Evolutionary conservation across 2,888 invertebrate species (phyloP).

Genomic region (Sacculina carcini): DNA sequence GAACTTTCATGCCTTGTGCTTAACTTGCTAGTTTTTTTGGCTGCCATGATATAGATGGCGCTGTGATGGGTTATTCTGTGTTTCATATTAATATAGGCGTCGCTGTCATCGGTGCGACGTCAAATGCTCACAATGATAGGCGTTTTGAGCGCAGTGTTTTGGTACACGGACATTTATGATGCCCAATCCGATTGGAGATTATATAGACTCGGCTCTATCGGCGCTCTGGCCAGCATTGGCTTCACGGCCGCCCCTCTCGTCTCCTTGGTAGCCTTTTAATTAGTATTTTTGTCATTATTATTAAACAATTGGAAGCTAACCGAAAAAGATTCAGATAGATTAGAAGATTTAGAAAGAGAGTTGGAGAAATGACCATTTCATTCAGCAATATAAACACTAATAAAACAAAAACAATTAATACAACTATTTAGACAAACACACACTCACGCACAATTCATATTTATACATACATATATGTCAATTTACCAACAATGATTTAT

Average conservation of each 20-base stretch:
- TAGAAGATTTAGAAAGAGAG: too few species aligned
- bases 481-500: too few species aligned
- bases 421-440: too few species aligned
- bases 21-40: background rate
- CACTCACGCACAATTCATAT: too few species aligned
- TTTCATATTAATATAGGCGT: too few species aligned
- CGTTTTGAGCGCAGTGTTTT: background rate
- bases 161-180: background rate
- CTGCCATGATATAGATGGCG: background rate
- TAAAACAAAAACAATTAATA: too few species aligned
- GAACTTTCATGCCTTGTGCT: background rate
- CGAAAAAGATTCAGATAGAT: too few species aligned
- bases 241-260: constrained; percentile 21
- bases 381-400: too few species aligned
- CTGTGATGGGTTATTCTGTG: too few species aligned
- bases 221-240: constrained; percentile 18
- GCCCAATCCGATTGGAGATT: background rate
- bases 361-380: too few species aligned
- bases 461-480: too few species aligned
- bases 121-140: background rate
- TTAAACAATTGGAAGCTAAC: too few species aligned
- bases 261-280: constrained; percentile 17
- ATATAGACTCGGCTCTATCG: constrained; percentile 16
- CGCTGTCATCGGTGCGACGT: background rate
- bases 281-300: constrained; percentile 7